Conservation (phyloP, 1,140 invertebrate species). For the Dreissena polymorpha region DNA sequence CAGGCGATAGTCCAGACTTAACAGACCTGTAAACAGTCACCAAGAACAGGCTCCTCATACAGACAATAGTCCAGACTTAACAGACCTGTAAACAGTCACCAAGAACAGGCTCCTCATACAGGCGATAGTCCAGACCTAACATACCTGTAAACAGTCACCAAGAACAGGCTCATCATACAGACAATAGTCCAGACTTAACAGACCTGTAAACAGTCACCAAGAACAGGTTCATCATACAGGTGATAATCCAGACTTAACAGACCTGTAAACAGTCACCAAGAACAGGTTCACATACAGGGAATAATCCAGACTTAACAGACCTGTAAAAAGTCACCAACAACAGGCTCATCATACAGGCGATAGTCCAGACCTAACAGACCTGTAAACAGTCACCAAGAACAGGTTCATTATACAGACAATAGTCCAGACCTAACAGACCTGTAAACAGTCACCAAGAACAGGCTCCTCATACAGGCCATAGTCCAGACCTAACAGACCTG, state of each 20-base stretch:
- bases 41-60: slow-evolving; percentile 90
- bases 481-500: slow-evolving; percentile 79
- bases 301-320: slow-evolving; percentile 82
- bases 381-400: slow-evolving; percentile 91
- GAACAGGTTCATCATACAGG: slow-evolving; percentile 89
- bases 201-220: slow-evolving; percentile 88
- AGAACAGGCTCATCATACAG: slow-evolving; percentile 91
- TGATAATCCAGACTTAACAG: slow-evolving; percentile 83
- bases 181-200: slow-evolving; percentile 83
- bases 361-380: slow-evolving; percentile 82
- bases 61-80: slow-evolving; percentile 85
- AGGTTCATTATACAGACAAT: slow-evolving; percentile 90
- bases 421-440: slow-evolving; percentile 79
- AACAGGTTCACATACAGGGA: slow-evolving; percentile 89
- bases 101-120: slow-evolving; percentile 90
- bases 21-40: slow-evolving; percentile 84
- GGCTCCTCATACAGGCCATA: slow-evolving; percentile 90
- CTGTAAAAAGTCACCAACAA: slow-evolving; percentile 89
- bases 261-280: slow-evolving; percentile 88
- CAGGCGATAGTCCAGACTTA: slow-evolving; percentile 85
- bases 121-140: slow-evolving; percentile 83
- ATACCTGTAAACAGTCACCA: slow-evolving; percentile 86
- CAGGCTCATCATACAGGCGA: slow-evolving; percentile 89
- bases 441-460: slow-evolving; percentile 91
- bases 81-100: slow-evolving; percentile 86